These are phyloP conservation scores for Thymelicus acteon DNA, from an alignment of 2,888 invertebrate species.

Conservation along the genomic window DNA sequence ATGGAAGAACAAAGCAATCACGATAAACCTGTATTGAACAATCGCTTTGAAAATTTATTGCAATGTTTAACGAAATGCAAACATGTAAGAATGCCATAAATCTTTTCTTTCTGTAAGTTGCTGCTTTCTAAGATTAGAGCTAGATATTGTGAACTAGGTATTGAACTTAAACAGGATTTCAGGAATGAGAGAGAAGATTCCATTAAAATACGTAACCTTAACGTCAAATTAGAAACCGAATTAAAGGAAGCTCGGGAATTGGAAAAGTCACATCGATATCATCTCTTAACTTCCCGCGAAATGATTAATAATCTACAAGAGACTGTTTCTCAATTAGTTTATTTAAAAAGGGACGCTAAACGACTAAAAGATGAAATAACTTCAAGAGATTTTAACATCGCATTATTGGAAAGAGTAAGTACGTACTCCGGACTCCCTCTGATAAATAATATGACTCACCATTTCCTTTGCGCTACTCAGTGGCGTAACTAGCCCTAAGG, in stretches of 20 bases:
- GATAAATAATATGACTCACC: too few species aligned
- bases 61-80: conserved; percentile 67
- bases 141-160: too few species aligned
- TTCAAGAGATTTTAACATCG: conserved; percentile 57
- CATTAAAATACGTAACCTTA: conserved; percentile 63
- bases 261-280: conserved; percentile 75
- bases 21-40: conserved; percentile 45
- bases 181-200: conserved; percentile 66
- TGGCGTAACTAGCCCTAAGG: too few species aligned
- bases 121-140: too few species aligned
- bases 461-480: too few species aligned
- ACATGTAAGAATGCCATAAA: conserved; percentile 54
- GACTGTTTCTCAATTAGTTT: conserved; percentile 73
- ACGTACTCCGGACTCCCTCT: not conserved
- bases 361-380: conserved; percentile 67
- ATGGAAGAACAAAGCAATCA: conserved; percentile 51
- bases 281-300: conserved; percentile 71
- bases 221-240: conserved; percentile 66
- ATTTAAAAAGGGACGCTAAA: conserved; percentile 72
- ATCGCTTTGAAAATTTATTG: conserved; percentile 64
- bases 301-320: conserved; percentile 78
- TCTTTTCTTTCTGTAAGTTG: too few species aligned
- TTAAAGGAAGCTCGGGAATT: conserved; percentile 68
- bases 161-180: conserved; percentile 55
- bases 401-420: conserved; percentile 62